Evolutionary conservation across 92 coral and sea anemone species (phyloP).

Genomic region (Epizoanthus ramosus): DNA sequence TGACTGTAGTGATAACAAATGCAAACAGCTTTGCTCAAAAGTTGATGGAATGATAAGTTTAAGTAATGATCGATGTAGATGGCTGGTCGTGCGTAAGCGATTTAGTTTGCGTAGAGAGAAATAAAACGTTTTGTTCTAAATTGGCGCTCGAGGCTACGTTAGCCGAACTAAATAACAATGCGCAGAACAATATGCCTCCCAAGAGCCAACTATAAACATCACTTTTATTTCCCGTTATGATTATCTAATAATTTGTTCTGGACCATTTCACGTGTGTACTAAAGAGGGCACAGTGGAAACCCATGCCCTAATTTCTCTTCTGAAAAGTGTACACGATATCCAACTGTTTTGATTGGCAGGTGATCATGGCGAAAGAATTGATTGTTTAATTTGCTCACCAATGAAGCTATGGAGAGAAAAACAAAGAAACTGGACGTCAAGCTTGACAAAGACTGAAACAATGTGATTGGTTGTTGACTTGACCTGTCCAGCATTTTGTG

Average conservation of each 20-base stretch:
- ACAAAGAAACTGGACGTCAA: constrained; percentile 82
- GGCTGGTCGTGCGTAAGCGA: constrained; percentile 17
- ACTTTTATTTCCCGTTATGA: constrained; percentile 12
- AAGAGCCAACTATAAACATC: constrained; percentile 14
- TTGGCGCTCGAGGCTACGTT: constrained; percentile 27
- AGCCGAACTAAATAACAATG: constrained; percentile 20
- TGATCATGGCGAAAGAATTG: constrained; percentile 74
- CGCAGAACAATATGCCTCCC: constrained; percentile 35
- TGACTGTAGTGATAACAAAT: constrained; percentile 39
- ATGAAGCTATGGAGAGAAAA: constrained; percentile 77
- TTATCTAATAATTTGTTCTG: background rate
- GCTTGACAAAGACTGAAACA: constrained; percentile 46
- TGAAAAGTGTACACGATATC: constrained; percentile 65
- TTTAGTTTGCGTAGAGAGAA: constrained; percentile 29
- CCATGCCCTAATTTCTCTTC: background rate
- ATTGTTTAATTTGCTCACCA: constrained; percentile 93
- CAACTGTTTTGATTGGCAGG: constrained; percentile 81
- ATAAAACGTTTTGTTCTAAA: constrained; percentile 33
- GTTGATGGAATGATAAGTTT: constrained; percentile 43
- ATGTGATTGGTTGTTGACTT: constrained; percentile 71
- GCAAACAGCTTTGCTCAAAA: constrained; percentile 40
- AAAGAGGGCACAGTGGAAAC: background rate
- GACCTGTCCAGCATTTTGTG: constrained; percentile 84
- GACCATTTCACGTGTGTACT: constrained; percentile 20
- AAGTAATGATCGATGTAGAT: constrained; percentile 41